Evolutionary conservation across 2,888 invertebrate species (phyloP).

Genomic region (Carpatolechia fugitivella): DNA sequence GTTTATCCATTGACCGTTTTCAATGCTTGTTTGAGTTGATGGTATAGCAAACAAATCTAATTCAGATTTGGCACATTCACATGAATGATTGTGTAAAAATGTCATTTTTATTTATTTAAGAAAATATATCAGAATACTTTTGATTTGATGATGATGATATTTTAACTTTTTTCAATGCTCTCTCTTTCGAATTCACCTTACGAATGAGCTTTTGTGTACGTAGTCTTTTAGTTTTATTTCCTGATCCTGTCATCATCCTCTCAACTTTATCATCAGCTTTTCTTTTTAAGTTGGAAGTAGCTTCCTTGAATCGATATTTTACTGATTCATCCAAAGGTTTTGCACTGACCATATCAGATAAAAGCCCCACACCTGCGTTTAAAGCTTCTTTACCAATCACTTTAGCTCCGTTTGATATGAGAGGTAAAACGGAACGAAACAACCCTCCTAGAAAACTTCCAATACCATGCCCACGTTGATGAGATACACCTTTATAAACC

Average conservation of each 20-base stretch:
- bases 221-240: constrained; percentile 23
- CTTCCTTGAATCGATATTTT: constrained; percentile 20
- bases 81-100: constrained; percentile 32
- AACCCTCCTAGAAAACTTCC: constrained; percentile 27
- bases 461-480: constrained; percentile 25
- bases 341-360: constrained; percentile 27
- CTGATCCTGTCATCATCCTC: constrained; percentile 27
- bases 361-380: constrained; percentile 28
- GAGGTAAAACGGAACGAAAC: constrained; percentile 30
- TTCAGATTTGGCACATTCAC: constrained; percentile 33
- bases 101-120: constrained; percentile 25
- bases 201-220: background rate
- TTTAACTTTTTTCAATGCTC: background rate
- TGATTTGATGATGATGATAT: constrained; percentile 5
- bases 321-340: constrained; percentile 20
- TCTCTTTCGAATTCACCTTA: background rate
- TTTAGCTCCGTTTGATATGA: constrained; percentile 29
- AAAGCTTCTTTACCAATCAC: constrained; percentile 29
- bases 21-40: constrained; percentile 31
- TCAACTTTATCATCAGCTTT: constrained; percentile 27
- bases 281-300: constrained; percentile 26
- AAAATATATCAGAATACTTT: constrained; percentile 26
- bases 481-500: constrained; percentile 29
- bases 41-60: constrained; percentile 34
- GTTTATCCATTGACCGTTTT: constrained; percentile 30